These are phyloP conservation scores for Odiellus spinosus DNA, from an alignment of 2,888 invertebrate species.

Conservation along the genomic window DNA sequence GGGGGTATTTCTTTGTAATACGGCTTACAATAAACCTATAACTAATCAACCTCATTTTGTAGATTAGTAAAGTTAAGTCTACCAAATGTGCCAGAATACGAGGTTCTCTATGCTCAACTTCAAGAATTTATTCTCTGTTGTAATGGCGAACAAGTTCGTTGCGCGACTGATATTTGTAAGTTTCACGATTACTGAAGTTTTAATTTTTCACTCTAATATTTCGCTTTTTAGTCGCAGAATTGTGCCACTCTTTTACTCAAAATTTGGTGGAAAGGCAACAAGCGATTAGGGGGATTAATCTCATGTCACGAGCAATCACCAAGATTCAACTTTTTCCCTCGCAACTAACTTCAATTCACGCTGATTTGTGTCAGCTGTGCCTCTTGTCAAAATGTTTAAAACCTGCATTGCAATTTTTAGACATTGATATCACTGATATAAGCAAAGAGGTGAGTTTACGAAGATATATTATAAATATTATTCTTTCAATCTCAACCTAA, in stretches of 20 bases:
- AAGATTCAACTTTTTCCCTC: slow-evolving; percentile 74
- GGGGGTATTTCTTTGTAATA: background rate
- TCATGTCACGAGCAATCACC: slow-evolving; percentile 64
- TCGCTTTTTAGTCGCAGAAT: slow-evolving; percentile 55
- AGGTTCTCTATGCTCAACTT: slow-evolving; percentile 53
- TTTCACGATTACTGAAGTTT: background rate
- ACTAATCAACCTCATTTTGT: background rate
- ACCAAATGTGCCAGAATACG: slow-evolving; percentile 30
- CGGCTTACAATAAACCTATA: background rate
- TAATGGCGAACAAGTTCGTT: slow-evolving; percentile 76
- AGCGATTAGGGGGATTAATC: slow-evolving; percentile 62
- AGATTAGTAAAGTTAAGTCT: slow-evolving; percentile 28
- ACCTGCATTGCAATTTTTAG: slow-evolving; percentile 70
- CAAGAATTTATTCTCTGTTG: slow-evolving; percentile 73
- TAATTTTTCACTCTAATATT: slow-evolving; percentile 4
- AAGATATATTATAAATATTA: background rate
- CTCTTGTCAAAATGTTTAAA: slow-evolving; percentile 79
- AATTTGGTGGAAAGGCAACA: slow-evolving; percentile 56
- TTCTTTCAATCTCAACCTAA: background rate
- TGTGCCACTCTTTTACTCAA: slow-evolving; percentile 68
- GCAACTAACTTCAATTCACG: slow-evolving; percentile 84
- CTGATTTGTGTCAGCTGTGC: slow-evolving; percentile 81
- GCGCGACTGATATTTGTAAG: slow-evolving; percentile 71
- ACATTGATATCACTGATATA: slow-evolving; percentile 80
- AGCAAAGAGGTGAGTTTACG: slow-evolving; percentile 51